A percentile compares a stretch with the other conserved stretches of the same genome.
These are phyloP conservation scores for Sebastolobus altivelis DNA, from an alignment of 2,797 vertebrate genomes.

Conservation along the genomic window DNA sequence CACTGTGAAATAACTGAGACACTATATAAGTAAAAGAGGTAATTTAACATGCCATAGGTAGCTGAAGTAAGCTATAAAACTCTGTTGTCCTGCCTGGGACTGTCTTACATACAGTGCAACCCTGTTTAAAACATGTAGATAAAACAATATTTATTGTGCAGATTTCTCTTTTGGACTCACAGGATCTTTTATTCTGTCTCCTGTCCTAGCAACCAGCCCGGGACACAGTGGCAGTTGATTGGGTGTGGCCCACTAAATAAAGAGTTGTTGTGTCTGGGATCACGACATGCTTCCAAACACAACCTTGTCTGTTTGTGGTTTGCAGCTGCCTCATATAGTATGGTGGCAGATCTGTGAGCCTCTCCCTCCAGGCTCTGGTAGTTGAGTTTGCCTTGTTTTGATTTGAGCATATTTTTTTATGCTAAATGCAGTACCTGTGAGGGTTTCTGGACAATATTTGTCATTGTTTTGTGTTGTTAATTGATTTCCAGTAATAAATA, in stretches of 20 bases:
- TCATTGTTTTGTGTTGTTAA: no score
- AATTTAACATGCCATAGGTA: background rate
- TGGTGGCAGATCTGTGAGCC: conserved; percentile 55
- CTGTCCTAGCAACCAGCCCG: conserved; percentile 59
- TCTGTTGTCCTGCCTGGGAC: background rate
- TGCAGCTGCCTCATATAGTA: conserved; percentile 67
- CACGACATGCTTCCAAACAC: conserved; percentile 74
- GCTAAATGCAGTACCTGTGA: no score
- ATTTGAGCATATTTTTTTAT: no score
- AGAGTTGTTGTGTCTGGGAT: conserved; percentile 81
- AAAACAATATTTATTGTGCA: background rate
- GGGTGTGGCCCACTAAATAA: conserved; percentile 79
- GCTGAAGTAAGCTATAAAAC: background rate
- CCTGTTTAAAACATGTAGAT: background rate
- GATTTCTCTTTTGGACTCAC: conserved; percentile 20
- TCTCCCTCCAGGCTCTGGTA: conserved; percentile 54
- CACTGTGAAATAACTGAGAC: background rate
- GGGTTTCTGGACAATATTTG: no score
- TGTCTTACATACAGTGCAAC: background rate
- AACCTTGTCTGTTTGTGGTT: conserved; percentile 76
- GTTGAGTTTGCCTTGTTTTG: background rate
- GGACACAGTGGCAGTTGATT: conserved; percentile 70
- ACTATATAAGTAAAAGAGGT: conserved; percentile 2
- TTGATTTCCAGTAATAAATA: no score
- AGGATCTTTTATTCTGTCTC: conserved; percentile 44